phyloP scores from a whole-genome alignment of 2,888 invertebrate species.

The Sarcophaga caerulescens region DNA sequence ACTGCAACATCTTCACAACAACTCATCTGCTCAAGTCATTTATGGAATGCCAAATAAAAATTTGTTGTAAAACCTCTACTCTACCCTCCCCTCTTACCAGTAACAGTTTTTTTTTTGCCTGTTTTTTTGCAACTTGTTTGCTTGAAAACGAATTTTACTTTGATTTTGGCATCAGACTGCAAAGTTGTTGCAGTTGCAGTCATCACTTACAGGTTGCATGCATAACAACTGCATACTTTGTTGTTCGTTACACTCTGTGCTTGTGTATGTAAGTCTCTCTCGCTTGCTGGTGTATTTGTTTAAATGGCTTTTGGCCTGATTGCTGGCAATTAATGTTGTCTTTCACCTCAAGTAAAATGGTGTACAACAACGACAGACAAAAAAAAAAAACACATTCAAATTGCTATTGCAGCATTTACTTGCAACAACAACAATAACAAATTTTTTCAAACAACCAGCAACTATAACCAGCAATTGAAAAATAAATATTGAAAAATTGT shows the following conservation, averaged over 20 bases:
- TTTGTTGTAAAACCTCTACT: neutral
- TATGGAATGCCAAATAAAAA: neutral
- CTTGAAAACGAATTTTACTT: neutral
- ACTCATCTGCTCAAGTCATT: neutral
- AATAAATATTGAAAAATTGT: neutral
- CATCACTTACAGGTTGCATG: neutral
- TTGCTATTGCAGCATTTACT: constrained; percentile 7
- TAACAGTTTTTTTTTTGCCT: neutral
- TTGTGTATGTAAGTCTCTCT: neutral
- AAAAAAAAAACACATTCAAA: neutral
- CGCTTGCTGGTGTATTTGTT: constrained; percentile 13
- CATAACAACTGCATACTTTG: neutral
- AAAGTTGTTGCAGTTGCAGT: neutral
- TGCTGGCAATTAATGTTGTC: constrained; percentile 75
- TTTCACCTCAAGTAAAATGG: constrained; percentile 70
- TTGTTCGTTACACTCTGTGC: neutral
- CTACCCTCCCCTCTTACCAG: neutral
- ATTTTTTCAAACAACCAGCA: constrained; percentile 4
- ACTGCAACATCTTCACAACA: neutral
- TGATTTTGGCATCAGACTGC: constrained; percentile 6
- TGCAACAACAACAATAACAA: constrained; percentile 4
- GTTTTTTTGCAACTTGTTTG: neutral
- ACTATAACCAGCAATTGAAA: neutral
- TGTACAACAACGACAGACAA: constrained; percentile 29
- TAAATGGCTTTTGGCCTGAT: constrained; percentile 66